A percentile compares a stretch with the other conserved stretches of the same genome.
Evolutionary conservation across 2,797 vertebrate genomes (phyloP).

Genomic region (Paguma larvata): DNA sequence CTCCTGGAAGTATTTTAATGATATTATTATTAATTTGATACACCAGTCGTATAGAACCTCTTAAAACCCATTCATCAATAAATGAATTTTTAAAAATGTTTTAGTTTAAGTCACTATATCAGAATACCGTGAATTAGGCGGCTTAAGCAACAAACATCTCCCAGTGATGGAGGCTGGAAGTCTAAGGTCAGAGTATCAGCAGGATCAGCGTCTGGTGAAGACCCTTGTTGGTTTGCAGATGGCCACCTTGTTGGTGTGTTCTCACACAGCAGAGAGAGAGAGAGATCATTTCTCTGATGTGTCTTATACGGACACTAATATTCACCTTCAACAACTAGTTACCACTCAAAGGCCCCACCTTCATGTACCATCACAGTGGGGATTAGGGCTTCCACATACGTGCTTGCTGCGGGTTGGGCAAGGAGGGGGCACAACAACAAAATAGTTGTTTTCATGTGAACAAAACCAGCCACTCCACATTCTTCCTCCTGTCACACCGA

Average conservation of each 20-base stretch:
- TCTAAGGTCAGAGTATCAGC: neutral
- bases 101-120: neutral
- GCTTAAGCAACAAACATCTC: neutral
- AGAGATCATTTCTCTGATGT: neutral
- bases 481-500: neutral
- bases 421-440: no score
- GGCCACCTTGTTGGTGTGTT: neutral
- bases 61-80: neutral
- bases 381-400: neutral
- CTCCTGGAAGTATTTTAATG: slow-evolving; percentile 22
- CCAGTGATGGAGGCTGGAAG: neutral
- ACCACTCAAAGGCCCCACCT: neutral
- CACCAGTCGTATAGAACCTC: neutral
- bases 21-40: neutral
- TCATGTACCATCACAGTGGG: neutral
- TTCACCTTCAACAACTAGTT: neutral
- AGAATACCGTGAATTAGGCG: neutral
- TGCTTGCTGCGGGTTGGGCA: no score
- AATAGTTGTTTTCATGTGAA: neutral
- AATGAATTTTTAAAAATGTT: neutral
- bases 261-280: neutral
- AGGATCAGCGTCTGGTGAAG: neutral
- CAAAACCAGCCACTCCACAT: neutral
- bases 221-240: neutral
- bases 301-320: neutral